These are phyloP conservation scores for Sarcophaga carnaria DNA, from an alignment of 2,888 invertebrate species.

Conservation along the genomic window DNA sequence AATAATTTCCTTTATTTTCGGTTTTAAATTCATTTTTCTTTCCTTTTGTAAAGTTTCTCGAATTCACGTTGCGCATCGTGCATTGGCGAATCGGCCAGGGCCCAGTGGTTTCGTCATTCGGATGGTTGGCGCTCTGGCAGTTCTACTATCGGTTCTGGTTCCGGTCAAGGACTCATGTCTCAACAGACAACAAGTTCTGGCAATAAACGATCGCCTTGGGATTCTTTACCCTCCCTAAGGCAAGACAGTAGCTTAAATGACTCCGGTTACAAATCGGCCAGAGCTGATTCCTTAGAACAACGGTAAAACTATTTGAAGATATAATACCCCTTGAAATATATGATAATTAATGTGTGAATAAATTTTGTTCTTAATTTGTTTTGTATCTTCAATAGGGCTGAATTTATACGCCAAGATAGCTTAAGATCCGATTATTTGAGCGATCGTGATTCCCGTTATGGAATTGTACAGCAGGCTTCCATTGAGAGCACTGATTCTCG, in stretches of 20 bases:
- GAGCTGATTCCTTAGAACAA: constrained; percentile 93
- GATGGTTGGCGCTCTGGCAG: constrained; percentile 93
- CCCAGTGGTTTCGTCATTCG: constrained; percentile 95
- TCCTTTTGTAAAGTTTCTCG: constrained; percentile 77
- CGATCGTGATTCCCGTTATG: constrained; percentile 93
- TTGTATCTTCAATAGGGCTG: constrained; percentile 84
- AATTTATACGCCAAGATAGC: constrained; percentile 94
- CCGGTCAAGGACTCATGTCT: constrained; percentile 83
- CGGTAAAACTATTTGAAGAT: constrained; percentile 83
- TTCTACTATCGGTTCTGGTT: constrained; percentile 86
- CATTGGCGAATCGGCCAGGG: constrained; percentile 93
- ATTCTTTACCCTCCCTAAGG: constrained; percentile 91
- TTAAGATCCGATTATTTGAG: constrained; percentile 94
- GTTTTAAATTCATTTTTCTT: constrained; percentile 20
- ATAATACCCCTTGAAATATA: too few relatives aligned
- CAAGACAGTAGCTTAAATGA: constrained; percentile 94
- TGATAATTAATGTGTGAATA: too few relatives aligned
- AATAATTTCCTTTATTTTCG: neutral
- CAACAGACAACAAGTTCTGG: constrained; percentile 81
- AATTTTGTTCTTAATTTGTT: neutral
- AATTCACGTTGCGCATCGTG: constrained; percentile 91
- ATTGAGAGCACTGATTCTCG: constrained; percentile 97
- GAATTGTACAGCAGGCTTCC: constrained; percentile 96
- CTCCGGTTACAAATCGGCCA: constrained; percentile 92
- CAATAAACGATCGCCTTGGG: constrained; percentile 93